Base-by-base conservation (phyloP, 2,113 vertebrate genomes). In the Eretmodus cyanostictus region DNA sequence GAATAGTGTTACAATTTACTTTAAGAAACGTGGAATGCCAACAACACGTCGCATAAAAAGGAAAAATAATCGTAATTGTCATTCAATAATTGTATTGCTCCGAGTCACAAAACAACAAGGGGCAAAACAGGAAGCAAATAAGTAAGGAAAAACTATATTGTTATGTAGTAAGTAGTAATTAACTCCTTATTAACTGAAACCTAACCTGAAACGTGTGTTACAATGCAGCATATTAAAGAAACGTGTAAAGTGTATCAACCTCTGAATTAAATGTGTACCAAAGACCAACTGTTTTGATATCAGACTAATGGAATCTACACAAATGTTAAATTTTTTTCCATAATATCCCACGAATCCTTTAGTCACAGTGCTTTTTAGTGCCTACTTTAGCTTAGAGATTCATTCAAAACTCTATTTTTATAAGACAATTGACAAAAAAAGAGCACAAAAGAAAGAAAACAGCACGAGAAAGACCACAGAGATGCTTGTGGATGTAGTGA, bases 321-420 rank as follows among this genome's bases (percentile, higher is more conserved):
- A 29, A 27, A 13, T 27, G 8, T 45, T 45, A 27, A 3, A 11
- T 5, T 7, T 17, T 27, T 27, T 73, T 10, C 4, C 24, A 29
- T 17, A 2, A 47, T 47, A 29, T 47, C 42, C 42, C 4, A 29
- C 14, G 1, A 47, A 17, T 45, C 40, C 24, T 47, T 29, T 9
- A 76, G 14, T 11, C 61, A 66, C 17, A 38, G 31, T 66, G 17
- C 61, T 24, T 16, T 71, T 71, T 24, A 73, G 63, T 68, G 63
- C 19, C 63, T 38, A 19, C 63, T 40, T 40, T 68, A 68, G 36
- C 12, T 14, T 71, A 42, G n/a, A 71, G 12, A 42, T 71, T 24
- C 34, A 71, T 42, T 71, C 36, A 24, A 22, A 71, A 71, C 4
- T 42, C 11, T 68, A 6, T 40, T 42, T 68, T 40, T 71, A 14